Percentiles rank a stretch among this genome's conserved stretches.
Evolutionary conservation across 1,140 invertebrate genomes (phyloP).

Genomic region (Eciton burchellii): DNA sequence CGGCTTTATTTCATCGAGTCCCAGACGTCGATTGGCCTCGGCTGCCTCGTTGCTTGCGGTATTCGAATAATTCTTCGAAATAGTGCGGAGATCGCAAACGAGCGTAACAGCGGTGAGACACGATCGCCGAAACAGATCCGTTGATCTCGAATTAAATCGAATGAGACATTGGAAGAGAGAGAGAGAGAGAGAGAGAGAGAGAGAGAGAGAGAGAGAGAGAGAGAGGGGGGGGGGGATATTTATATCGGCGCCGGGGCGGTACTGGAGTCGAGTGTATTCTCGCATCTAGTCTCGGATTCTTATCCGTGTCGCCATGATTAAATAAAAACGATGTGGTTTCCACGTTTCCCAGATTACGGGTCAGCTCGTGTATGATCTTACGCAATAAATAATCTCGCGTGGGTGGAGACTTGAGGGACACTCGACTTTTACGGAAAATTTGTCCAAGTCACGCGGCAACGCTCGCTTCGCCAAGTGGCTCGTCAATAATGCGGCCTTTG

Average conservation of each 20-base stretch:
- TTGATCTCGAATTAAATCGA: background rate
- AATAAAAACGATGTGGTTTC: background rate
- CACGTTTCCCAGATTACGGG: background rate
- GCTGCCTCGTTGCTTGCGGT: conserved; percentile 60
- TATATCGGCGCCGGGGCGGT: background rate
- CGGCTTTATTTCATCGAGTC: conserved; percentile 68
- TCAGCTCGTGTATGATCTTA: no score
- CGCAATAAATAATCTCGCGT: no score
- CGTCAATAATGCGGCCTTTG: conserved; percentile 42
- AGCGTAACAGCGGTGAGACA: background rate
- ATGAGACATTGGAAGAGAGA: no score
- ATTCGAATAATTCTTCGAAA: conserved; percentile 64
- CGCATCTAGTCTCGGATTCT: background rate
- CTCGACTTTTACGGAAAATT: no score
- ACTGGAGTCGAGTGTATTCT: conserved; percentile 2
- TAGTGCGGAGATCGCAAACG: background rate
- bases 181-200: background rate
- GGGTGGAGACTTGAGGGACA: no score
- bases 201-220: background rate
- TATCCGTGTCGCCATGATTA: background rate
- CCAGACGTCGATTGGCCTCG: conserved; percentile 73
- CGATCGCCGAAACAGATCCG: background rate
- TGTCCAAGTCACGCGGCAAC: no score
- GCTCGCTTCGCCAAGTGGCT: conserved; percentile 3
- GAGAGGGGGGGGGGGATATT: no score